Evolutionary conservation across 2,888 invertebrate species (phyloP).

Genomic region (Caenorhabditis becei): DNA sequence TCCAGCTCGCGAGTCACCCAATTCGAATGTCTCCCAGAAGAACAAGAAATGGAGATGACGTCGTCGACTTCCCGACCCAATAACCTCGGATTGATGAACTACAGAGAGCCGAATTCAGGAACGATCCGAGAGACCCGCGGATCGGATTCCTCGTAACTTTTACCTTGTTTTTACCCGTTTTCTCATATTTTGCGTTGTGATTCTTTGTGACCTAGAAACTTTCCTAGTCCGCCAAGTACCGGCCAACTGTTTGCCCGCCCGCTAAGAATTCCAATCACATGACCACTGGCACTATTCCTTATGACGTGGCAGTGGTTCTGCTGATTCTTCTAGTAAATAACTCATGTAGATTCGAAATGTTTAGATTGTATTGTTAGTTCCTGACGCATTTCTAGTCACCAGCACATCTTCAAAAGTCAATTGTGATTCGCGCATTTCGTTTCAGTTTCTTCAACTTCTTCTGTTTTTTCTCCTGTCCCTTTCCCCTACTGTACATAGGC

Average conservation of each 20-base stretch:
- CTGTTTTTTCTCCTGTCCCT: neutral
- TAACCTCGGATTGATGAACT: constrained; percentile 70
- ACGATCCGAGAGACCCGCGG: constrained; percentile 75
- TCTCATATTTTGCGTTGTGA: constrained; percentile 41
- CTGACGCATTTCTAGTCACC: constrained; percentile 46
- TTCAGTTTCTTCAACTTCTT: neutral
- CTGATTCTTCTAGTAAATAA: neutral
- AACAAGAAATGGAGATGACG: constrained; percentile 50
- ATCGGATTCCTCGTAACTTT: constrained; percentile 63
- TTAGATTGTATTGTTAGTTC: too few relatives aligned
- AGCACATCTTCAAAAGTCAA: neutral
- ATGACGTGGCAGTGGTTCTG: constrained; percentile 11
- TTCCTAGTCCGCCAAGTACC: constrained; percentile 17
- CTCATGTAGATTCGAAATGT: neutral
- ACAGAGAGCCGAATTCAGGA: constrained; percentile 70
- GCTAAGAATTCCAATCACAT: constrained; percentile 6
- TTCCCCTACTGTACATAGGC: neutral
- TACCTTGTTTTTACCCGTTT: constrained; percentile 1
- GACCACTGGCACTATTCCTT: constrained; percentile 1
- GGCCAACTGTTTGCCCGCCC: constrained; percentile 3
- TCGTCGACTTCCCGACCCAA: constrained; percentile 66
- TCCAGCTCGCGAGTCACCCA: constrained; percentile 55
- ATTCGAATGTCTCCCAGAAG: constrained; percentile 72
- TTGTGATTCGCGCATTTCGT: constrained; percentile 53
- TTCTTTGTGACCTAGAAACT: constrained; percentile 20